Conservation (phyloP, 1,140 invertebrate genomes). For the Drosophila sturtevanti region DNA sequence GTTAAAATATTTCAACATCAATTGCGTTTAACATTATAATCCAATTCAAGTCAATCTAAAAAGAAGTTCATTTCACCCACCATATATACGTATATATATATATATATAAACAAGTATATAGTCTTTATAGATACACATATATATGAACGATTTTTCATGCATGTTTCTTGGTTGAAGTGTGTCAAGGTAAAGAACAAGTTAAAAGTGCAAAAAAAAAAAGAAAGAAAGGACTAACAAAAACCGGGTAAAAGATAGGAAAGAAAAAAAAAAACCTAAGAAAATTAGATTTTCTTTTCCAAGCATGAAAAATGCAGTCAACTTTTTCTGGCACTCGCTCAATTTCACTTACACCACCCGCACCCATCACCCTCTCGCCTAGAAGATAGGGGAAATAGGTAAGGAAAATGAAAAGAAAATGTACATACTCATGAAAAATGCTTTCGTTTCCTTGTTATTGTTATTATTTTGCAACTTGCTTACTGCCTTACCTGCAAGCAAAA, state of each 20-base stretch:
- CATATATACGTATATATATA: neutral
- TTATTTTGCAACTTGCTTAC: slow-evolving; percentile 1
- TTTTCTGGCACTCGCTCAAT: slow-evolving; percentile 25
- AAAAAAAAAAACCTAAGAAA: neutral
- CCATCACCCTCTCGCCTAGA: neutral
- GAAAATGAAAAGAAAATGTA: neutral
- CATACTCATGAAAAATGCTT: neutral
- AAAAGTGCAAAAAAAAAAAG: slow-evolving; percentile 3
- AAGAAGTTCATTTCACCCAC: neutral
- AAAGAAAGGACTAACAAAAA: slow-evolving; percentile 13
- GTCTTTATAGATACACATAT: neutral
- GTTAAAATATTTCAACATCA: no score
- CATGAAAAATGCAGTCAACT: slow-evolving; percentile 23
- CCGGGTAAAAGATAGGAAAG: neutral
- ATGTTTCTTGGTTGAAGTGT: slow-evolving; percentile 28
- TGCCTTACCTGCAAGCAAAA: slow-evolving; percentile 31
- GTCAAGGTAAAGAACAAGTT: slow-evolving; percentile 34
- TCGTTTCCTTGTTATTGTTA: neutral
- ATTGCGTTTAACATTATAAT: neutral
- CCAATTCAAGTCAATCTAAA: neutral
- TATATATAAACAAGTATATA: no score
- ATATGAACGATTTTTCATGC: neutral
- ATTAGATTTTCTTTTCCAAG: slow-evolving; percentile 3
- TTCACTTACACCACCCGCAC: slow-evolving; percentile 11
- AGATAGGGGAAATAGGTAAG: slow-evolving; percentile 22